A percentile compares a stretch with the other conserved stretches of the same genome.
These are phyloP conservation scores for Hyaena hyaena DNA, from an alignment of 2,113 vertebrate genomes.

Conservation along the genomic window DNA sequence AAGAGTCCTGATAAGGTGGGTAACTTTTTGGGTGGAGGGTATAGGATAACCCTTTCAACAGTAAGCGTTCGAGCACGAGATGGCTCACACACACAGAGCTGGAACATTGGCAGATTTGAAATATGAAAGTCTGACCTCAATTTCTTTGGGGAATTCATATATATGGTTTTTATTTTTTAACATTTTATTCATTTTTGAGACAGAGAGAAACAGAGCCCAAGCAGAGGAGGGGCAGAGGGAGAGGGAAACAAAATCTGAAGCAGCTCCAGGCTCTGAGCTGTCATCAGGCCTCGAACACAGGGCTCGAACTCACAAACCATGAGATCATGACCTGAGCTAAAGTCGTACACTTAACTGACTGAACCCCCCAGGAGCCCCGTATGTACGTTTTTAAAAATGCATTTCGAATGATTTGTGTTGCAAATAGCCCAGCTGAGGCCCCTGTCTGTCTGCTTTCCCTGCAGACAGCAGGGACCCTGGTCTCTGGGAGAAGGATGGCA, in stretches of 20 bases:
- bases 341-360: no score
- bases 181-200: no score
- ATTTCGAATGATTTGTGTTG: background rate
- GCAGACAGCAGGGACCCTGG: background rate
- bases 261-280: no score
- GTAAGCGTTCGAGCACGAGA: background rate
- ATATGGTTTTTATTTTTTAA: background rate
- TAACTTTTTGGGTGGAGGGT: background rate
- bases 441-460: no score
- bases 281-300: no score
- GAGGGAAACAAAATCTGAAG: no score
- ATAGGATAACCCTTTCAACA: background rate
- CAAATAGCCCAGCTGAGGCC: background rate
- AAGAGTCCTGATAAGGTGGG: background rate
- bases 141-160: background rate
- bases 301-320: no score
- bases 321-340: no score
- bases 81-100: accelerated
- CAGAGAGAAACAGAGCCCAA: no score
- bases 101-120: background rate
- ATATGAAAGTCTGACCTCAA: background rate
- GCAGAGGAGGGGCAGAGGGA: no score
- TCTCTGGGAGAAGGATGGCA: no score
- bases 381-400: background rate
- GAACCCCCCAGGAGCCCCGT: no score